Percentiles rank a stretch among this genome's conserved stretches.
These are phyloP conservation scores for Pipra filicauda DNA, from an alignment of 2,113 vertebrate genomes.

Conservation along the genomic window DNA sequence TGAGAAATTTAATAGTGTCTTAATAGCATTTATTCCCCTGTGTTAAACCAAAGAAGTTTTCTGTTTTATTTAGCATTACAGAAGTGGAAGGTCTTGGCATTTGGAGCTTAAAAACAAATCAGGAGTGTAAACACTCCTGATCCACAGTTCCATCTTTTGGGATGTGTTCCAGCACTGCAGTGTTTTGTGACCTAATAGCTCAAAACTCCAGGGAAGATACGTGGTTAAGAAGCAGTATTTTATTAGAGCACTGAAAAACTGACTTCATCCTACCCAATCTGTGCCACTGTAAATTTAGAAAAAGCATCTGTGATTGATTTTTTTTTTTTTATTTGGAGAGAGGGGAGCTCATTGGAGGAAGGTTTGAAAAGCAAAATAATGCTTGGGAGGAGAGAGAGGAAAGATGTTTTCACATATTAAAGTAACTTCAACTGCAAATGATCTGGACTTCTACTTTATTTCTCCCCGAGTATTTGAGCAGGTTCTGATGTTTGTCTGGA, in stretches of 20 bases:
- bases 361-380: neutral
- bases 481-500: neutral
- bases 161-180: neutral
- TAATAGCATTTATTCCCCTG: neutral
- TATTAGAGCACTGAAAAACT: neutral
- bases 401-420: neutral
- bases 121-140: slow-evolving; percentile 20
- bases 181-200: neutral
- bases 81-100: neutral
- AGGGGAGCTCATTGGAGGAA: neutral
- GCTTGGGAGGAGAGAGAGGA: neutral
- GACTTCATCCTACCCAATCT: neutral
- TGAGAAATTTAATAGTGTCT: neutral
- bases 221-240: neutral
- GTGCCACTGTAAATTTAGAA: neutral
- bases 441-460: neutral
- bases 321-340: neutral
- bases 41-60: neutral
- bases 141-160: neutral
- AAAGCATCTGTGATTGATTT: neutral
- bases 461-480: neutral
- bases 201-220: neutral
- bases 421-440: neutral
- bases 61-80: neutral
- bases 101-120: neutral